These are phyloP conservation scores for Corythornis cristatus DNA, from an alignment of 2,113 vertebrate genomes.

Conservation along the genomic window DNA sequence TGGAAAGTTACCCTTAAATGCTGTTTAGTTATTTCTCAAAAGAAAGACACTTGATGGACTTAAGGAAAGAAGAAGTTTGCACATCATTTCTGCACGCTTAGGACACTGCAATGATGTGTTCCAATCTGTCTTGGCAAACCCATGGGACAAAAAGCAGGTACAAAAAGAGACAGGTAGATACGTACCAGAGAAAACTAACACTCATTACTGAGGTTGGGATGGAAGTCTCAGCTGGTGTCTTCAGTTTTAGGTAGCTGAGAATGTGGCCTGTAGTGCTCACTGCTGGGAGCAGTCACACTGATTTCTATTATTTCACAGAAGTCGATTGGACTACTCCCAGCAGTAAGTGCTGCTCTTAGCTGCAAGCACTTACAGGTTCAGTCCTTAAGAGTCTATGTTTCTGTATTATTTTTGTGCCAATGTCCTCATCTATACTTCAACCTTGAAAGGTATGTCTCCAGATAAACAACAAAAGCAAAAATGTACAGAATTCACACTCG, in stretches of 20 bases:
- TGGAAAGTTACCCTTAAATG: slow-evolving; percentile 28
- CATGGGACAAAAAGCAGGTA: background rate
- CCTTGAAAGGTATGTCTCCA: background rate
- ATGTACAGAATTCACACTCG: background rate
- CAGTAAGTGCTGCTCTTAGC: background rate
- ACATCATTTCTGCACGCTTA: background rate
- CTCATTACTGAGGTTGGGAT: background rate
- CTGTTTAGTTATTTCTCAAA: background rate
- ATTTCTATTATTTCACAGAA: slow-evolving; percentile 6
- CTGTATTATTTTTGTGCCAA: background rate
- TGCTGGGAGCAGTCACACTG: background rate
- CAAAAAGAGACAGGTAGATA: background rate
- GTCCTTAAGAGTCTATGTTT: background rate
- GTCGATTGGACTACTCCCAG: background rate
- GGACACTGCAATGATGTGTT: background rate
- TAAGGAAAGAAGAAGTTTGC: background rate
- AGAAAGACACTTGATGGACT: background rate
- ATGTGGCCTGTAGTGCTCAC: background rate
- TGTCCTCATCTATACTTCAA: background rate
- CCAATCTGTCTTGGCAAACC: background rate
- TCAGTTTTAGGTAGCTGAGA: background rate
- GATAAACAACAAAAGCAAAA: background rate
- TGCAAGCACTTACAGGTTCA: background rate
- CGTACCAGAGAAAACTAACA: background rate
- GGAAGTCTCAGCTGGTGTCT: background rate